These are phyloP conservation scores for Lepilemur septentrionalis DNA, from an alignment of 2,797 vertebrate genomes.

Conservation along the genomic window DNA sequence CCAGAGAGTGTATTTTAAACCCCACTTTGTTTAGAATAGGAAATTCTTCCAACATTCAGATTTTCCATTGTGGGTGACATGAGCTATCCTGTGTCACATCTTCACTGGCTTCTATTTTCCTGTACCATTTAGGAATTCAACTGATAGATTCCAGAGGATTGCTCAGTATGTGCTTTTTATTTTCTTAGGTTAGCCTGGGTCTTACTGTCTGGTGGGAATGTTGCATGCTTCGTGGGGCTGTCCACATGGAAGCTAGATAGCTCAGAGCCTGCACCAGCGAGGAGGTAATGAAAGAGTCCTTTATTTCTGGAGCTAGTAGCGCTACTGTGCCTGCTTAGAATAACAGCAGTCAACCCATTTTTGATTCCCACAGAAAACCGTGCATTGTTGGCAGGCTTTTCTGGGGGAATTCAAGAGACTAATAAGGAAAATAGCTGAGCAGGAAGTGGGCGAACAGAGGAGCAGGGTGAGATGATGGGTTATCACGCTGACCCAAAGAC, in stretches of 20 bases:
- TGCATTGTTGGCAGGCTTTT: slow-evolving; percentile 62
- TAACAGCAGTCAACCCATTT: slow-evolving; percentile 43
- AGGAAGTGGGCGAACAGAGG: slow-evolving; percentile 37
- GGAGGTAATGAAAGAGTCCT: slow-evolving; percentile 81
- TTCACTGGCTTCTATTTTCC: slow-evolving; percentile 73
- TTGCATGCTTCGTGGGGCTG: slow-evolving; percentile 65
- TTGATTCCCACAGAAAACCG: slow-evolving; percentile 81
- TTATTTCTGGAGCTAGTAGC: slow-evolving; percentile 41
- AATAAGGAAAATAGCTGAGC: slow-evolving; percentile 47
- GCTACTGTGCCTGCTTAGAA: neutral
- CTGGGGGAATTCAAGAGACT: slow-evolving; percentile 69
- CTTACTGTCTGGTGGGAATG: slow-evolving; percentile 73
- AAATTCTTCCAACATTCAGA: slow-evolving; percentile 84
- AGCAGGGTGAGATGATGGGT: slow-evolving; percentile 14
- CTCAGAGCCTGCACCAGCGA: slow-evolving; percentile 69
- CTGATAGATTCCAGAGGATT: slow-evolving; percentile 68
- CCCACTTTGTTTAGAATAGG: slow-evolving; percentile 84
- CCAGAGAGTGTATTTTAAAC: slow-evolving; percentile 85
- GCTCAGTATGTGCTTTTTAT: slow-evolving; percentile 58
- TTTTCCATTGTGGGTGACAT: slow-evolving; percentile 81
- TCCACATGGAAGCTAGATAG: slow-evolving; percentile 78
- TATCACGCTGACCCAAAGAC: neutral
- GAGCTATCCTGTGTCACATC: slow-evolving; percentile 10
- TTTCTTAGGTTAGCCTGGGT: slow-evolving; percentile 74
- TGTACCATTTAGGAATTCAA: slow-evolving; percentile 75